phyloP scores from a whole-genome alignment of 2,113 vertebrate genomes.

The Poicephalus gulielmi region DNA sequence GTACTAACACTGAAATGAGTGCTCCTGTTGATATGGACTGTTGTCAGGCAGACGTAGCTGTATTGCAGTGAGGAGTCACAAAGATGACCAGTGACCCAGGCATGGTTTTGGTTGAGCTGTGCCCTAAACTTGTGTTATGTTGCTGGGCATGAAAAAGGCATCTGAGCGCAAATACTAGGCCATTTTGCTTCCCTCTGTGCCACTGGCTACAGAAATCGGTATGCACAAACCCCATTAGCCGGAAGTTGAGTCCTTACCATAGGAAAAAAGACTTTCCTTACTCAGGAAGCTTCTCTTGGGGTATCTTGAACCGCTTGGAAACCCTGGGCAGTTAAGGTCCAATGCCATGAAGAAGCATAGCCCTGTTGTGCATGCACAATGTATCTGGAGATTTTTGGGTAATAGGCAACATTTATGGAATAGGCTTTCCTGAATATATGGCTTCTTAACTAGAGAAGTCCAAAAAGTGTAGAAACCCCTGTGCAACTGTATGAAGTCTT shows the following conservation, averaged over 20 bases:
- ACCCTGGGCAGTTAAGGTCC: not conserved
- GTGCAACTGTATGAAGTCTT: not conserved
- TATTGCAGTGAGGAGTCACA: not conserved
- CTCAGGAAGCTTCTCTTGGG: not conserved
- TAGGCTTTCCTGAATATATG: not conserved
- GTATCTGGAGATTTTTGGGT: not conserved
- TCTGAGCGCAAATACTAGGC: not conserved
- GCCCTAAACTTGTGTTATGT: not conserved
- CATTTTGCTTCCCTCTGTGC: not conserved
- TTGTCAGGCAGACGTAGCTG: not conserved
- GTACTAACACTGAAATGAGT: fast-evolving
- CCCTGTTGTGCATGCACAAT: not conserved
- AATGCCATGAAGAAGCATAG: not conserved
- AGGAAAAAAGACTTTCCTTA: not conserved
- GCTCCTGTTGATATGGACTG: not conserved
- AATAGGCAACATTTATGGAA: not conserved
- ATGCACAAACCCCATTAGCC: not conserved
- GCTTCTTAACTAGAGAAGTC: not conserved
- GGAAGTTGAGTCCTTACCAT: not conserved
- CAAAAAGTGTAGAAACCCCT: not conserved
- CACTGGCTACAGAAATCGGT: not conserved
- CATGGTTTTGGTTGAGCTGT: not conserved
- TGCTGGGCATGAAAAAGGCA: not conserved
- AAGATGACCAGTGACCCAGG: not conserved
- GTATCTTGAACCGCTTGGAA: not conserved